Conservation (phyloP, 2,888 invertebrate genomes). For the Folsomia candida region DNA sequence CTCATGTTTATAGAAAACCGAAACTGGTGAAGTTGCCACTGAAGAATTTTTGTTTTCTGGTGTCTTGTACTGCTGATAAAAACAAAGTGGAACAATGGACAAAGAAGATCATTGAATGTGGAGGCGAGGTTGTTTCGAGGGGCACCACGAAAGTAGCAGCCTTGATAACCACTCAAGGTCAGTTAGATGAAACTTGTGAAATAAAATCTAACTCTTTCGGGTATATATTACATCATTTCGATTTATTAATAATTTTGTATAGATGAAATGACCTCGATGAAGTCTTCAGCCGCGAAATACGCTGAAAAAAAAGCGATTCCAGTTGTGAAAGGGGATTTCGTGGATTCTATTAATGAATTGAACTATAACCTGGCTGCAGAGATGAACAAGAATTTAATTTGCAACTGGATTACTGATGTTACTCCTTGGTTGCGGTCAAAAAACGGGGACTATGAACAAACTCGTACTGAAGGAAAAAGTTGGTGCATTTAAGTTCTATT, state of each 20-base stretch:
- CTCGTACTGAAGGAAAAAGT: not conserved
- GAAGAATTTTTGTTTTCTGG: conserved; percentile 73
- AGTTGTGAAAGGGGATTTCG: conserved; percentile 73
- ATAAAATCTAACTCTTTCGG: too few species aligned
- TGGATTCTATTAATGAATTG: conserved; percentile 57
- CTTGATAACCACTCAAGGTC: conserved; percentile 66
- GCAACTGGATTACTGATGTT: conserved; percentile 40
- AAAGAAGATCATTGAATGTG: conserved; percentile 67
- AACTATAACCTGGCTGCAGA: conserved; percentile 40
- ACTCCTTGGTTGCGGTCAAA: conserved; percentile 25
- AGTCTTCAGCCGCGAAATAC: conserved; percentile 64
- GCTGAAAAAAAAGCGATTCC: conserved; percentile 70
- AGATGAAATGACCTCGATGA: conserved; percentile 58
- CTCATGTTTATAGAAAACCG: conserved; percentile 25
- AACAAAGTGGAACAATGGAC: conserved; percentile 65
- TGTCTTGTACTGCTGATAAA: conserved; percentile 59
- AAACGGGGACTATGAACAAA: conserved; percentile 30
- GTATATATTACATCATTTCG: too few species aligned
- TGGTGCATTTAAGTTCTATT: conserved; percentile 1
- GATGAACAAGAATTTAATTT: conserved; percentile 30
- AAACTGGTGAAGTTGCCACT: conserved; percentile 55
- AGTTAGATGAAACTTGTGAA: too few species aligned
- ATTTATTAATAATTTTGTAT: too few species aligned
- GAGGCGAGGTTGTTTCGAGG: conserved; percentile 68
- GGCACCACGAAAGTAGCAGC: conserved; percentile 69